Percentiles rank a stretch among this genome's conserved stretches.
phyloP scores from a whole-genome alignment of 2,888 invertebrate genomes.

The Mystacides longicornis region DNA sequence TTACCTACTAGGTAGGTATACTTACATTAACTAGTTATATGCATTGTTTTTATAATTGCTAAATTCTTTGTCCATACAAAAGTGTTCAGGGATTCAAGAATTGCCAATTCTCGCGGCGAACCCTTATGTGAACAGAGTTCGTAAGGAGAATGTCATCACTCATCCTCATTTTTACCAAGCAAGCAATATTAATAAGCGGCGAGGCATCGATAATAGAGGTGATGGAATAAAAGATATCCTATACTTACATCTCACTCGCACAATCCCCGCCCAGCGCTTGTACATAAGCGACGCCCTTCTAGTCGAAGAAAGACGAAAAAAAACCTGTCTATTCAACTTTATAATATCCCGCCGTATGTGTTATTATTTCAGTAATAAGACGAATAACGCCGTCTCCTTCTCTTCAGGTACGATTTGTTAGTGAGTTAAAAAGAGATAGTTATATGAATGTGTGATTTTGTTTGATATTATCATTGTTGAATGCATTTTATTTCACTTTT shows the following conservation, averaged over 20 bases:
- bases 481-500: background rate
- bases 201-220: too few relatives aligned
- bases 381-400: constrained; percentile 1
- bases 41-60: too few relatives aligned
- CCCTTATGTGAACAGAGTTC: too few relatives aligned
- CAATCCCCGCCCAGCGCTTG: constrained; percentile 20
- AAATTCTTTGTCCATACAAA: too few relatives aligned
- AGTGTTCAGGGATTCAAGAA: too few relatives aligned
- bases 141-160: constrained; percentile 19
- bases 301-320: constrained; percentile 20
- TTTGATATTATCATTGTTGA: background rate
- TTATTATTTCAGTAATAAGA: constrained; percentile 5
- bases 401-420: background rate
- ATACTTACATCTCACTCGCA: constrained; percentile 17
- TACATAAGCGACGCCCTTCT: constrained; percentile 17
- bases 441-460: background rate
- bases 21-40: too few relatives aligned
- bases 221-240: constrained; percentile 14
- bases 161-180: constrained; percentile 10
- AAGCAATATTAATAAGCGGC: background rate
- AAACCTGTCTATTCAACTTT: constrained; percentile 14
- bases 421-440: background rate
- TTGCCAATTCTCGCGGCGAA: too few relatives aligned
- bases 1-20: too few relatives aligned
- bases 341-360: constrained; percentile 5